Conservation (phyloP, 1,140 invertebrate species). For the Brachionus koreanus region DNA sequence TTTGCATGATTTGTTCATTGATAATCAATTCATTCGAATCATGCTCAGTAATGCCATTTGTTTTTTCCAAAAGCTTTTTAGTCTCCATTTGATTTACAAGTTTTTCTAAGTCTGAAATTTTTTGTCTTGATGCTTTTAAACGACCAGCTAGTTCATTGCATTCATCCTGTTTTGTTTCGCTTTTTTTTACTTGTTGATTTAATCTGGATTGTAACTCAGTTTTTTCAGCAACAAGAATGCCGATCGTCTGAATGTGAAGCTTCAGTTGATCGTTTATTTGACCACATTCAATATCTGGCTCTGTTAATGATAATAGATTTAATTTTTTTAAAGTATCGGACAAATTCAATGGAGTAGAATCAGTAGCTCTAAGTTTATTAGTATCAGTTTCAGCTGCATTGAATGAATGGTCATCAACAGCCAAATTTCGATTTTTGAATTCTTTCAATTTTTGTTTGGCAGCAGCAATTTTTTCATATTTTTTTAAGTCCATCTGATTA, state of each 20-base stretch:
- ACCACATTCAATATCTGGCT: neutral
- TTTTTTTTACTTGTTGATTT: constrained; percentile 62
- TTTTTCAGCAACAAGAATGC: constrained; percentile 74
- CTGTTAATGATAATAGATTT: neutral
- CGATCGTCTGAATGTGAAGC: constrained; percentile 70
- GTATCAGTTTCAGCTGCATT: neutral
- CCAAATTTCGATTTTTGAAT: constrained; percentile 11
- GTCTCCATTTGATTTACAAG: constrained; percentile 56
- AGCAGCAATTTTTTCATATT: constrained; percentile 64
- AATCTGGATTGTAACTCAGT: constrained; percentile 69
- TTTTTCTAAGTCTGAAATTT: constrained; percentile 66
- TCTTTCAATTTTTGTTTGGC: constrained; percentile 61
- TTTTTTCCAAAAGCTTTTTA: constrained; percentile 47
- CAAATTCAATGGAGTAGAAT: neutral
- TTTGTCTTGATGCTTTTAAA: constrained; percentile 64
- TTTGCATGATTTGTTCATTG: neutral
- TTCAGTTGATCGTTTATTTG: constrained; percentile 53
- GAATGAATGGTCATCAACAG: neutral
- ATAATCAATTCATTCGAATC: constrained; percentile 56
- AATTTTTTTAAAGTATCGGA: neutral
- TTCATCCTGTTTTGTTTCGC: constrained; percentile 66
- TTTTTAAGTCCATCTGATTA: constrained; percentile 48
- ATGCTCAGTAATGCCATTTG: constrained; percentile 56
- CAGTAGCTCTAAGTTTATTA: neutral
- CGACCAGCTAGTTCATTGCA: constrained; percentile 66